Conservation (phyloP, 2,113 vertebrate genomes). For the Pachypanchax playfairii region DNA sequence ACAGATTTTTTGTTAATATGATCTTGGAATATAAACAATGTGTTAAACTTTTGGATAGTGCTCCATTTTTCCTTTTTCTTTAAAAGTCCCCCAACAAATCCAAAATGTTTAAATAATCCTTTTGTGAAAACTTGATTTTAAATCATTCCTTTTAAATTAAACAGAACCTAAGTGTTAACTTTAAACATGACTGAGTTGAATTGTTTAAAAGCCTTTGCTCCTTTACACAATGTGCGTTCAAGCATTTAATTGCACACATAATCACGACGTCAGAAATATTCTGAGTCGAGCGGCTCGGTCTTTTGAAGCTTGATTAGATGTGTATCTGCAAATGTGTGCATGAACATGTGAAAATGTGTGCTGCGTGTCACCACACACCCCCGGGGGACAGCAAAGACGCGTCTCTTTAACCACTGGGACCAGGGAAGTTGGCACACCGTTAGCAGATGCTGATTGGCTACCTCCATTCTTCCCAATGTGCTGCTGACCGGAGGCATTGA, state of each 20-base stretch:
- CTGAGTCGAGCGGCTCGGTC: constrained; percentile 18
- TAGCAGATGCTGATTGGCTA: constrained; percentile 64
- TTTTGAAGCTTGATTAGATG: constrained; percentile 17
- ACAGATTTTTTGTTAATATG: background rate
- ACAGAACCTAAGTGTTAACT: background rate
- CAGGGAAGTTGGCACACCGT: constrained; percentile 61
- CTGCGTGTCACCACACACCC: constrained; percentile 30
- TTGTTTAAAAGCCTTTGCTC: background rate
- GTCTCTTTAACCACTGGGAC: constrained; percentile 56
- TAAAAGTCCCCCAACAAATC: no score
- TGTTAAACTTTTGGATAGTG: no score
- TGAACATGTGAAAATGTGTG: constrained; percentile 29
- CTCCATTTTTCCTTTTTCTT: no score
- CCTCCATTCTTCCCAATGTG: constrained; percentile 43
- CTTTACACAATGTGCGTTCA: background rate
- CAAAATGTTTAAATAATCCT: no score
- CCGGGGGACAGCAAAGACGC: constrained; percentile 44
- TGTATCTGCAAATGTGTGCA: constrained; percentile 20
- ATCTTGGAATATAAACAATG: no score
- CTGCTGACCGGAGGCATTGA: constrained; percentile 63
- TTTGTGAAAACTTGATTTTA: no score
- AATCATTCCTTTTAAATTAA: no score
- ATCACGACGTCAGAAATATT: constrained; percentile 23
- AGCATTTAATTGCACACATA: constrained; percentile 10
- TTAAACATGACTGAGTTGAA: background rate